These are phyloP conservation scores for Eunapius fragilis DNA, from an alignment of 37 sponge, comb jelly and placozoan genomes.

Conservation along the genomic window DNA sequence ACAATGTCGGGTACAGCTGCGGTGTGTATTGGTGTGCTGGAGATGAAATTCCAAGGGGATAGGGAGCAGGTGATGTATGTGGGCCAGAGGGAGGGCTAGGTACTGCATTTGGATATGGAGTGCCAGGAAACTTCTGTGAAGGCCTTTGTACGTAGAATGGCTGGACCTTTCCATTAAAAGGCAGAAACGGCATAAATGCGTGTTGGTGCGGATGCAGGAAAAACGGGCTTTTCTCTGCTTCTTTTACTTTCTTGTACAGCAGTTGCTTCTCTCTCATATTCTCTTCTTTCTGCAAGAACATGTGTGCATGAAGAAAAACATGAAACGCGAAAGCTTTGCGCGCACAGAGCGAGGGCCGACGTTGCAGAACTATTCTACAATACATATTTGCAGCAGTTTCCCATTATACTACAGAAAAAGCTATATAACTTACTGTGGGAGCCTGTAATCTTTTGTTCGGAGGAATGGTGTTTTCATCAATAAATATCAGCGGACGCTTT, in stretches of 20 bases:
- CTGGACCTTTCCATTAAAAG: conserved; percentile 2
- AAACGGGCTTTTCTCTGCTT: conserved; percentile 39
- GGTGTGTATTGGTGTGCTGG: not conserved
- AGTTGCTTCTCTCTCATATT: conserved; percentile 47
- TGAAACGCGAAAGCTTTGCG: not conserved
- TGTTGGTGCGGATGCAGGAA: conserved; percentile 33
- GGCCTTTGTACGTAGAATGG: not conserved
- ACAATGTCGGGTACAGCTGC: conserved; percentile 41
- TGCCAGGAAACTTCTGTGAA: conserved; percentile 18
- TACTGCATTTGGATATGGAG: conserved; percentile 34
- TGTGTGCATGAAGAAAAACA: not conserved
- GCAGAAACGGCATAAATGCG: conserved; percentile 34
- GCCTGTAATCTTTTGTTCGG: conserved; percentile 50
- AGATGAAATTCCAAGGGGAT: not conserved
- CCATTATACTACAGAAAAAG: not conserved
- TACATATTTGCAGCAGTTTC: too few species aligned
- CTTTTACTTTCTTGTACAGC: conserved; percentile 50
- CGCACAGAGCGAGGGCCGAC: not conserved
- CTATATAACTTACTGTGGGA: conserved; percentile 50
- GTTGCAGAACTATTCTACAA: too few species aligned
- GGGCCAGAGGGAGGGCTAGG: conserved; percentile 1
- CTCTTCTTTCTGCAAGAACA: conserved; percentile 22
- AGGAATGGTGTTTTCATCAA: conserved; percentile 31
- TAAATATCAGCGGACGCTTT: conserved; percentile 13
- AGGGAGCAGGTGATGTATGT: not conserved